Evolutionary conservation across 2,797 vertebrate species (phyloP), one percentile per base, ranked within the genome.

Genomic region (Pseudochaenichthys georgianus): DNA sequence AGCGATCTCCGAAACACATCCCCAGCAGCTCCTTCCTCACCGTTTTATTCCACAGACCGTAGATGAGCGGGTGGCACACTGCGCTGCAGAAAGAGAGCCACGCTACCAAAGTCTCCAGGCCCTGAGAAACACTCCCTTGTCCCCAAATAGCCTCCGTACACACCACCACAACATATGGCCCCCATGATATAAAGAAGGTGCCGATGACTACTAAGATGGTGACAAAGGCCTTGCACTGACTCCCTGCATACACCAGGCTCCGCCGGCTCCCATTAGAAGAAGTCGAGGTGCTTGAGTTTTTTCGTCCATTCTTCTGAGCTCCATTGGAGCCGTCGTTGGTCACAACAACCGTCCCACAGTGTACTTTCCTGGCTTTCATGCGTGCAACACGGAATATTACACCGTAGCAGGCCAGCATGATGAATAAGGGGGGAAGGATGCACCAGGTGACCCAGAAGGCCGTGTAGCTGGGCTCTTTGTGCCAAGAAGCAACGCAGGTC

Each of bases 1-100:
- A 98, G 10, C 98, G 96, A 80, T 98, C 97, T 23, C 98, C 98
- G 0, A 98, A 98, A 91, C 98, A 99, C 96, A 99, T 97, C 46
- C 97, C 97, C 71, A 99, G 93, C 5, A 99, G 96, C 59, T 99
- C 98, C 87, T 97, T 99, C 77, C 98, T 96, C 16, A 99, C 98
- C 0, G 98, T 99, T 93, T 99, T 99, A 89, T 99, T 99, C 98
- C 98, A 99, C 66, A 99, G 91, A 7, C 98, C 98, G 0, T 99
- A 99, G 92, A 99, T 99, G 8, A 99, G 95, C 0, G 98, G 98
- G 79, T 99, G 98, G 87, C 98, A 99, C 73, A 96, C 93, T 0
- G 98, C 96, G 34, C 98, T 99, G 86, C 96, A 96, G 70, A 99
- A 98, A 13, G 98, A 98, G 64, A 99, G 90, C 98, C 98, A 99